phyloP scores from a whole-genome alignment of 1,140 invertebrate genomes.

The Macrotrachela quadricornifera region DNA sequence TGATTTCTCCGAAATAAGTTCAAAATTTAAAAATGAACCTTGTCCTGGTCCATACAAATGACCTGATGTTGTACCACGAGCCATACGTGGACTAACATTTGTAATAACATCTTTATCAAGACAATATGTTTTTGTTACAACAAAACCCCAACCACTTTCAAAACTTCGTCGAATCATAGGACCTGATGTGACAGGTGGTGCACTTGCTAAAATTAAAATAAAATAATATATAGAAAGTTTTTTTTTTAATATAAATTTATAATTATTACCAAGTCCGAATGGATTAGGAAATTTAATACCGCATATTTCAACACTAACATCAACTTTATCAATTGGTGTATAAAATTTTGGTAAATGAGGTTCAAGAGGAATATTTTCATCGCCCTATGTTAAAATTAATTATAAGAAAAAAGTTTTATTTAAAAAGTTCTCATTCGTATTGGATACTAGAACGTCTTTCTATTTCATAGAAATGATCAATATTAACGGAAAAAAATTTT shows the following conservation, averaged over 20 bases:
- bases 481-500: too few species aligned
- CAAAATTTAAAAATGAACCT: conserved; percentile 84
- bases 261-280: conserved; percentile 46
- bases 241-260: too few species aligned
- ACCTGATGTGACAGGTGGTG: conserved; percentile 73
- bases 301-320: conserved; percentile 70
- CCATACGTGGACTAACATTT: conserved; percentile 85
- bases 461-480: too few species aligned
- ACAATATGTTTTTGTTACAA: conserved; percentile 81
- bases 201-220: conserved; percentile 43
- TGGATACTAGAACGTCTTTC: too few species aligned
- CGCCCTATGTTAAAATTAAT: conserved; percentile 32
- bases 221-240: too few species aligned
- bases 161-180: conserved; percentile 85
- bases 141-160: conserved; percentile 84
- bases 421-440: too few species aligned
- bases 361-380: conserved; percentile 37
- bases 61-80: conserved; percentile 71
- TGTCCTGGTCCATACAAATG: conserved; percentile 77
- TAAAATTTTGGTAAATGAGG: conserved; percentile 68
- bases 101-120: conserved; percentile 87
- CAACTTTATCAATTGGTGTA: conserved; percentile 71
- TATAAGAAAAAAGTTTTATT: too few species aligned
- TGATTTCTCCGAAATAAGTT: conserved; percentile 89
- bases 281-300: conserved; percentile 84